phyloP scores from a whole-genome alignment of 2,888 invertebrate genomes.

The Aspidiotus rigidus region DNA sequence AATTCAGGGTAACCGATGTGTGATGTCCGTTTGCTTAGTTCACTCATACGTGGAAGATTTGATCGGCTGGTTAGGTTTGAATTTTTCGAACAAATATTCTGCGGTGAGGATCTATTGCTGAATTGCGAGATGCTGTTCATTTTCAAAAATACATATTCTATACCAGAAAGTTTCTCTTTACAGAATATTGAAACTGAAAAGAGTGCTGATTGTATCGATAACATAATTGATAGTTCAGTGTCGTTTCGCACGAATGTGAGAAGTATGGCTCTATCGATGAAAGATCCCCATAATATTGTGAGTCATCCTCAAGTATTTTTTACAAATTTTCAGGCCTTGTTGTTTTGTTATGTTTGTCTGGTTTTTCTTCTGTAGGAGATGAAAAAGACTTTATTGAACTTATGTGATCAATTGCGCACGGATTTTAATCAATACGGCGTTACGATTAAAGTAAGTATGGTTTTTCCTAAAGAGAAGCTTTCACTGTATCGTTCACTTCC shows the following conservation, averaged over 20 bases:
- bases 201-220: slow-evolving; percentile 24
- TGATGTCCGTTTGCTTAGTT: slow-evolving; percentile 10
- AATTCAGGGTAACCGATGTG: slow-evolving; percentile 12
- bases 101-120: neutral
- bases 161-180: neutral
- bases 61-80: slow-evolving; percentile 10
- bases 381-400: too few relatives aligned
- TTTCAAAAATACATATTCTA: neutral
- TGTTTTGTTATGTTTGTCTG: too few relatives aligned
- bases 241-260: slow-evolving; percentile 37
- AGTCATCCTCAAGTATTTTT: neutral
- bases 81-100: neutral
- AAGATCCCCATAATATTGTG: neutral
- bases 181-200: slow-evolving; percentile 10
- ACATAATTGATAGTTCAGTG: slow-evolving; percentile 36
- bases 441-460: too few relatives aligned
- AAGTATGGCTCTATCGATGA: slow-evolving; percentile 31
- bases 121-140: neutral
- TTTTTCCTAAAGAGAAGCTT: too few relatives aligned
- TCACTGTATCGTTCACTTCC: too few relatives aligned
- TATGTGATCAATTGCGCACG: too few relatives aligned
- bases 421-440: too few relatives aligned
- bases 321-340: too few relatives aligned
- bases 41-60: slow-evolving; percentile 4
- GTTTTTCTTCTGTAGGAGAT: too few relatives aligned